A percentile compares a stretch with the other conserved stretches of the same genome.
phyloP scores from a whole-genome alignment of 2,113 vertebrate species.

The Trematocara unimaculatum region DNA sequence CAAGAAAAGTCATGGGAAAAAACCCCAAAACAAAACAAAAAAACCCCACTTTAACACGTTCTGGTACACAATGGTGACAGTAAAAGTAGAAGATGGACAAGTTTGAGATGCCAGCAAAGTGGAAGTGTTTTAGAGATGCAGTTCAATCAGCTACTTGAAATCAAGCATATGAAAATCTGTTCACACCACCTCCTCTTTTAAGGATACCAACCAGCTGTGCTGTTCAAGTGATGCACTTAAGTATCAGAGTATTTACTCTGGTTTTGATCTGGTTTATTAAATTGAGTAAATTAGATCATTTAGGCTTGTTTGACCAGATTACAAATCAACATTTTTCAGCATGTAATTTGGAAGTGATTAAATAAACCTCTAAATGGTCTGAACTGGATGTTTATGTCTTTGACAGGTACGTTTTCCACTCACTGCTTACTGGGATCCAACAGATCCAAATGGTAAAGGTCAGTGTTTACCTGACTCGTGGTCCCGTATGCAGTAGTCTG shows the following conservation, averaged over 20 bases:
- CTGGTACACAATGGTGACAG: background rate
- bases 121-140: background rate
- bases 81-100: background rate
- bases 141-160: background rate
- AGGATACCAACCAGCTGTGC: background rate
- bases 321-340: background rate
- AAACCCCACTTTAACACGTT: accelerated
- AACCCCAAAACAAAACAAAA: background rate
- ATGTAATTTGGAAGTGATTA: background rate
- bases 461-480: constrained; percentile 78
- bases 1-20: background rate
- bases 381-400: background rate
- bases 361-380: background rate
- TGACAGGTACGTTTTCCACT: background rate
- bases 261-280: background rate
- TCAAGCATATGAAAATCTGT: background rate
- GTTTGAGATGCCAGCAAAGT: background rate
- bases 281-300: background rate
- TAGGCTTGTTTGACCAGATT: background rate
- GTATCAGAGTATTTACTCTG: background rate
- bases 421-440: background rate
- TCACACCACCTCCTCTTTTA: background rate
- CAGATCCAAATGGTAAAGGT: background rate
- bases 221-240: background rate
- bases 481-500: constrained; percentile 94